These are phyloP conservation scores for Coenobita brevimanus DNA, from an alignment of 1,140 invertebrate species.

Conservation along the genomic window DNA sequence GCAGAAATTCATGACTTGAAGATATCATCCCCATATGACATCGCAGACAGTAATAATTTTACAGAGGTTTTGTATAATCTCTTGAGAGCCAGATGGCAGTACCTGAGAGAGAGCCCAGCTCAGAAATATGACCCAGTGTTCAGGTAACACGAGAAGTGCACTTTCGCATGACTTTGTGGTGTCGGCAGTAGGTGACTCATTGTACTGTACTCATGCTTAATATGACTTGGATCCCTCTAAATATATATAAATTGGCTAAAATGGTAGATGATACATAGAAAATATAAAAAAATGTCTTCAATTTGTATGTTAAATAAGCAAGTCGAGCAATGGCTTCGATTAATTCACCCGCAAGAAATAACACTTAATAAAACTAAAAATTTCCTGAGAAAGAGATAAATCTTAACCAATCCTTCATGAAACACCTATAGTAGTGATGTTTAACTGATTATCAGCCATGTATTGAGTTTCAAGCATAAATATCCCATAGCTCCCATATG, in stretches of 20 bases:
- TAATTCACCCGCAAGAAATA: conserved; percentile 37
- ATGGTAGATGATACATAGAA: conserved; percentile 34
- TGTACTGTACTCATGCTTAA: not conserved
- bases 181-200: conserved; percentile 14
- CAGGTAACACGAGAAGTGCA: conserved; percentile 35
- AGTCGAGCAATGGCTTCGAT: conserved; percentile 38
- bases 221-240: not conserved
- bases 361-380: conserved; percentile 30
- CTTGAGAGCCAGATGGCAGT: conserved; percentile 40
- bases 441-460: too few relatives aligned
- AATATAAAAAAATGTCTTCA: conserved; percentile 1
- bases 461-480: not conserved
- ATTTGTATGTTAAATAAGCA: conserved; percentile 27
- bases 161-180: conserved; percentile 42
- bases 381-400: not conserved
- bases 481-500: not conserved
- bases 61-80: not conserved
- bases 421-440: not conserved
- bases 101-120: conserved; percentile 15
- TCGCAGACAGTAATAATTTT: not conserved
- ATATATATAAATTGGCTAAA: conserved; percentile 17
- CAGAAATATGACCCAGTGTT: conserved; percentile 52
- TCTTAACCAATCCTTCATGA: conserved; percentile 23
- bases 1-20: not conserved
- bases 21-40: not conserved